Base-by-base conservation (phyloP, 1,140 invertebrate genomes). In the Euborellia annulipes region DNA sequence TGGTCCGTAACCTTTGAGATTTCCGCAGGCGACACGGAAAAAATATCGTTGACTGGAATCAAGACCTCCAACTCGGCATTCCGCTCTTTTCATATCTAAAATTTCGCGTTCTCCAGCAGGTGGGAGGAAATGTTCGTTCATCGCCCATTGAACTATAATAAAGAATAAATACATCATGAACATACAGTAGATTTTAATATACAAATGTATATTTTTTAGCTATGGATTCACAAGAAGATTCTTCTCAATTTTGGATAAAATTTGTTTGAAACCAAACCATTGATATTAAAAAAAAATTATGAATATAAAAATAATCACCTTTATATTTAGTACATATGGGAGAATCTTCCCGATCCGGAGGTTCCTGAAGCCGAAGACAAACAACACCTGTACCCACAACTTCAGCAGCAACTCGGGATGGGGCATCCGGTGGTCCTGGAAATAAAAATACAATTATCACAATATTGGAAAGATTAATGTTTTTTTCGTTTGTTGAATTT, bases 1-100 rank as follows among this genome's bases (percentile, higher is more conserved):
- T n/a, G 70, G 66, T 36, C 89, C 86, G 68, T 79, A 95, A 11
- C 89, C 91, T 57, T 85, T 87, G n/a, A 92, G 68, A 61, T 95
- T 95, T 38, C 89, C 85, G 43, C 79, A 79, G 16, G 79, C 71
- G 0, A 85, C 85, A 42, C 89, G 69, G 55, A 95, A 87, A 62
- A 82, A 89, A 63, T 94, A 95, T 45, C 78, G 72, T 20, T 79
- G 72, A 4, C 88, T 88, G 48, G 88, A 78, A 2, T 72, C 76
- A 27, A 95, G 64, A 50, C 65, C 64, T n/a, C 66, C 63, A 36
- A 79, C 62, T 30, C 61, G 58, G 46, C 69, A 67, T 50, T 76
- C 69, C 36, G 66, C 61, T 46, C 70, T 66, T 44, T 70, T 69
- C 37, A 75, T 65, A 30, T 86, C 80, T 1, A 74, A 64, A 34